These are phyloP conservation scores for Lomographa bimaculata DNA, from an alignment of 2,888 invertebrate genomes.

Conservation along the genomic window DNA sequence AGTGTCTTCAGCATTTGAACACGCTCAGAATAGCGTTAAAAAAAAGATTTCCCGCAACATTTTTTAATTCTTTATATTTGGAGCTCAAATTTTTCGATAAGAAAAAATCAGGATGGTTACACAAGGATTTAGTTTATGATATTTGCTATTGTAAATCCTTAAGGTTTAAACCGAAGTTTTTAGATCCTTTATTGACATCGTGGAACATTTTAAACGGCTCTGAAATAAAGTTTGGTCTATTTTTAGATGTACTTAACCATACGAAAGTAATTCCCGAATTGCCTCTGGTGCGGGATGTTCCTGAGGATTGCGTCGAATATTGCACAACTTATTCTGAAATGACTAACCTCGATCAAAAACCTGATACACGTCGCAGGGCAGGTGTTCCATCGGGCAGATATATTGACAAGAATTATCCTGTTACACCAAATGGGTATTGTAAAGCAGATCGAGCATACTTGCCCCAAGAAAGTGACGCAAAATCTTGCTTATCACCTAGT, in stretches of 20 bases:
- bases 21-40: constrained; percentile 43
- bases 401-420: constrained; percentile 44
- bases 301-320: constrained; percentile 39
- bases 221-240: constrained; percentile 60
- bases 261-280: constrained; percentile 46
- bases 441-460: constrained; percentile 40
- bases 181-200: constrained; percentile 60
- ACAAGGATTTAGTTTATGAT: constrained; percentile 58
- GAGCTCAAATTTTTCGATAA: constrained; percentile 46
- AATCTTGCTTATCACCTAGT: constrained; percentile 42
- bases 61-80: constrained; percentile 40
- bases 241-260: constrained; percentile 60
- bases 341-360: constrained; percentile 39
- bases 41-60: constrained; percentile 34
- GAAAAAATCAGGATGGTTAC: constrained; percentile 59
- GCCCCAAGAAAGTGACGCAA: constrained; percentile 47
- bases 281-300: constrained; percentile 51
- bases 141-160: constrained; percentile 52
- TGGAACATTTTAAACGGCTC: constrained; percentile 57
- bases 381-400: constrained; percentile 51
- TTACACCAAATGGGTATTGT: constrained; percentile 40
- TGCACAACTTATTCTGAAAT: constrained; percentile 51
- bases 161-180: constrained; percentile 48
- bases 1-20: constrained; percentile 62
- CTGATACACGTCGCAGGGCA: constrained; percentile 34